phyloP scores from a whole-genome alignment of 2,113 vertebrate species.

The Martes martes region DNA sequence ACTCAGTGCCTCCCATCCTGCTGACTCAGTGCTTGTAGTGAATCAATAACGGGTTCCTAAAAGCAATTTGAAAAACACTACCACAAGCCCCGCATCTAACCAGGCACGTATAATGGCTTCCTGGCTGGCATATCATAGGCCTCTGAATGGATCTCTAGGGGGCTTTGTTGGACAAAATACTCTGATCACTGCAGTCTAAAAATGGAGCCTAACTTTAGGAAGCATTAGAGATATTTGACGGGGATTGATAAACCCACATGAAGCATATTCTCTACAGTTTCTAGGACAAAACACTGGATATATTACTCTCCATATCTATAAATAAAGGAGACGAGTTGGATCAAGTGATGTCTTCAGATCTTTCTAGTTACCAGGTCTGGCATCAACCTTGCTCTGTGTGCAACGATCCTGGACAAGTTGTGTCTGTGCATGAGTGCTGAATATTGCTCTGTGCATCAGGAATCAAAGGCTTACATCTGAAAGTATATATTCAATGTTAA shows the following conservation, averaged over 20 bases:
- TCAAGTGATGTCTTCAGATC: background rate
- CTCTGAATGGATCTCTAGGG: background rate
- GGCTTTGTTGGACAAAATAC: background rate
- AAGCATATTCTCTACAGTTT: background rate
- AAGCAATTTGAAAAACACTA: background rate
- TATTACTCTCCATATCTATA: background rate
- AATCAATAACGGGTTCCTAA: background rate
- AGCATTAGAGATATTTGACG: background rate
- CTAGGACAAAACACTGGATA: background rate
- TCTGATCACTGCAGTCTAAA: background rate
- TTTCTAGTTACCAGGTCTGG: background rate
- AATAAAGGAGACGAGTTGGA: background rate
- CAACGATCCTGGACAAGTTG: background rate
- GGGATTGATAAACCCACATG: background rate
- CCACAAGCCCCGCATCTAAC: background rate
- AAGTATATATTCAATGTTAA: background rate
- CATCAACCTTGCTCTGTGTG: background rate
- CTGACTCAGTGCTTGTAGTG: background rate
- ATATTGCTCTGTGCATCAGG: background rate
- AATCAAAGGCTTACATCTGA: background rate
- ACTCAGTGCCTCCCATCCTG: background rate
- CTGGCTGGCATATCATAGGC: background rate
- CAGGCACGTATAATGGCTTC: background rate
- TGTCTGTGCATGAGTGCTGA: fast-evolving
- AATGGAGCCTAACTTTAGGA: background rate